Evolutionary conservation across 2,113 vertebrate genomes (phyloP).

Genomic region (Hypocryptadius cinnamomeus): DNA sequence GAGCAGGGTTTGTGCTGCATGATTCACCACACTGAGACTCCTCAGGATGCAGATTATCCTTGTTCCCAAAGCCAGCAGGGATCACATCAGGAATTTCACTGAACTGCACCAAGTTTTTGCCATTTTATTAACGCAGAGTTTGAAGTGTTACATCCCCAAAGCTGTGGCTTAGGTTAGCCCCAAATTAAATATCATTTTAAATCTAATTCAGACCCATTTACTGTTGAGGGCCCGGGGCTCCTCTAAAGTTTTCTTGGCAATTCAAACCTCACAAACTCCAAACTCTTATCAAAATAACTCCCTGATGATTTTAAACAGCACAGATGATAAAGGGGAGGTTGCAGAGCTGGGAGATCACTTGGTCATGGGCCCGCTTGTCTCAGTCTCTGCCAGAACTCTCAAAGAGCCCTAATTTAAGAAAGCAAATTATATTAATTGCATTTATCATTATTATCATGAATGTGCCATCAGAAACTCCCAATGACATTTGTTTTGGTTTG

Average conservation of each 20-base stretch:
- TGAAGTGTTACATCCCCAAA: neutral
- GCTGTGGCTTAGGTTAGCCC: neutral
- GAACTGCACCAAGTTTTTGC: neutral
- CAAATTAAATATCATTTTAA: neutral
- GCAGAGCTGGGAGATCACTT: neutral
- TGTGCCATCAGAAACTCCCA: neutral
- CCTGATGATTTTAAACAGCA: neutral
- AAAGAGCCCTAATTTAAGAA: neutral
- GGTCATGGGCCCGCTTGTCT: neutral
- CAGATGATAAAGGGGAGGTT: neutral
- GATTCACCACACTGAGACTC: neutral
- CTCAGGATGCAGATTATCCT: neutral
- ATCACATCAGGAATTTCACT: neutral
- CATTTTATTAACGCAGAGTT: neutral
- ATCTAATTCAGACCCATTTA: neutral
- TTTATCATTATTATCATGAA: neutral
- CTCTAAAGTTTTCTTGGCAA: neutral
- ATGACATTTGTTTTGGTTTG: neutral
- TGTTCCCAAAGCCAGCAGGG: neutral
- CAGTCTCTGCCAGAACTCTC: neutral
- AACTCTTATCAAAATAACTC: neutral
- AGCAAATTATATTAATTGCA: neutral
- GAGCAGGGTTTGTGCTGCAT: neutral
- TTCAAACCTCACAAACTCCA: neutral
- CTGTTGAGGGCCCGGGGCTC: neutral